Conservation (phyloP, 2,888 invertebrate genomes). For the Lasioglossum zephyrum region DNA sequence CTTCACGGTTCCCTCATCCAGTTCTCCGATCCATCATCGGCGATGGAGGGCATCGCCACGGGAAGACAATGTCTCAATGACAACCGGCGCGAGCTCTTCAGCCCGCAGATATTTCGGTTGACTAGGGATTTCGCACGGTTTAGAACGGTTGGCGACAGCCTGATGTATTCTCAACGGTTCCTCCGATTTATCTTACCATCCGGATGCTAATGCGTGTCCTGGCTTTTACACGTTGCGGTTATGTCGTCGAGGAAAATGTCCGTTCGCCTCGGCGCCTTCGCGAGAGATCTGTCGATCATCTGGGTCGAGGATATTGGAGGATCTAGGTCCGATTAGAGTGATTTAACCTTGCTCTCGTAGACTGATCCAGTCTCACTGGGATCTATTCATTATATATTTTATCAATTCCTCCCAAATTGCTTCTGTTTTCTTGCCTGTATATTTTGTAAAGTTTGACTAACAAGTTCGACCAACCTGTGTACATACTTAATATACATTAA, state of each 20-base stretch:
- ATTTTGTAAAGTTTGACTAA: background rate
- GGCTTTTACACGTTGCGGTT: background rate
- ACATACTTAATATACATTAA: too few relatives aligned
- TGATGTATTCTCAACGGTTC: constrained; percentile 10
- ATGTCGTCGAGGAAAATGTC: background rate
- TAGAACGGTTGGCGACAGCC: constrained; percentile 10
- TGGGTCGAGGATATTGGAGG: background rate
- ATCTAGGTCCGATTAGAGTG: background rate
- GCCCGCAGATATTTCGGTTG: constrained; percentile 23
- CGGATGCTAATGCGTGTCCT: background rate
- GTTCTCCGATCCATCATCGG: constrained; percentile 35
- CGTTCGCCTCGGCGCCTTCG: background rate
- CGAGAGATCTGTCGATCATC: background rate
- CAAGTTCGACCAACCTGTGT: too few relatives aligned
- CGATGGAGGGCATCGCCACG: background rate
- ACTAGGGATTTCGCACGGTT: background rate
- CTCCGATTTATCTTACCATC: constrained; percentile 20
- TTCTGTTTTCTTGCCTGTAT: background rate
- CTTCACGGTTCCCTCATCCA: background rate
- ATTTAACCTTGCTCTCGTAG: background rate
- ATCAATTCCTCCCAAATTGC: too few relatives aligned
- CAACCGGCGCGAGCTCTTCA: background rate
- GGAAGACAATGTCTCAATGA: constrained; percentile 34
- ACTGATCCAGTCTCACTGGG: background rate
- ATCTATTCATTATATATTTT: background rate